Evolutionary conservation across 2,888 invertebrate species (phyloP).

Genomic region (Nemapogon koenigi): DNA sequence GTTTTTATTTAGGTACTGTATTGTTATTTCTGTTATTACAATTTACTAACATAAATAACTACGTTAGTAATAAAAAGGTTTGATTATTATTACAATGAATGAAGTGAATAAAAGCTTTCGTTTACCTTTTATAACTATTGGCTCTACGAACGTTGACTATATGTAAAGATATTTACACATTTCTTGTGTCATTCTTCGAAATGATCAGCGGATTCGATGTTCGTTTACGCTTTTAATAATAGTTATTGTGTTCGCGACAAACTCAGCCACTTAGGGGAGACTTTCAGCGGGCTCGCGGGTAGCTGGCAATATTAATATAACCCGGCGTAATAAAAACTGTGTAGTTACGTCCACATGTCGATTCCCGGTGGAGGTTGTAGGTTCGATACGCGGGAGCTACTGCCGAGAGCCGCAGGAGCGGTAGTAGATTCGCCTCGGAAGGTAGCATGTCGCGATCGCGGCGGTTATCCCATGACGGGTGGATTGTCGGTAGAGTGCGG

Average conservation of each 20-base stretch:
- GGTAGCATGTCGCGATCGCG: slow-evolving; percentile 16
- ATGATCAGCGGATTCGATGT: too few relatives aligned
- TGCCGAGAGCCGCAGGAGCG: slow-evolving; percentile 10
- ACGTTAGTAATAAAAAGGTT: too few relatives aligned
- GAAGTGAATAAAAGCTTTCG: too few relatives aligned
- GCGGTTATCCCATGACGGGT: slow-evolving; percentile 7
- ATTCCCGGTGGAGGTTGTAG: slow-evolving; percentile 19
- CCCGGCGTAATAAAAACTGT: slow-evolving; percentile 7
- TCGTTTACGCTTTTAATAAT: neutral
- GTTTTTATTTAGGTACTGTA: too few relatives aligned
- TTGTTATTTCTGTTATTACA: too few relatives aligned
- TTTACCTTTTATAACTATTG: too few relatives aligned
- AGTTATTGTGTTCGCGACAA: neutral
- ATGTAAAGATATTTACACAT: too few relatives aligned
- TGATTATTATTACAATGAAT: too few relatives aligned
- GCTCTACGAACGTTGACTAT: too few relatives aligned
- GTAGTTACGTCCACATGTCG: slow-evolving; percentile 21
- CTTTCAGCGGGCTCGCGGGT: slow-evolving; percentile 1
- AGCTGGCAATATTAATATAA: slow-evolving; percentile 2
- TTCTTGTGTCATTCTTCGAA: too few relatives aligned
- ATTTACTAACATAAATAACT: too few relatives aligned
- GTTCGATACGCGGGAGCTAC: slow-evolving; percentile 35
- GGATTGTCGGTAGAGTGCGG: neutral
- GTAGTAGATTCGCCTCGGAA: slow-evolving; percentile 18
- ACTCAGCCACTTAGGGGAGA: slow-evolving; percentile 1